phyloP scores from a whole-genome alignment of 2,797 vertebrate genomes.

The Lepus oiostolus region DNA sequence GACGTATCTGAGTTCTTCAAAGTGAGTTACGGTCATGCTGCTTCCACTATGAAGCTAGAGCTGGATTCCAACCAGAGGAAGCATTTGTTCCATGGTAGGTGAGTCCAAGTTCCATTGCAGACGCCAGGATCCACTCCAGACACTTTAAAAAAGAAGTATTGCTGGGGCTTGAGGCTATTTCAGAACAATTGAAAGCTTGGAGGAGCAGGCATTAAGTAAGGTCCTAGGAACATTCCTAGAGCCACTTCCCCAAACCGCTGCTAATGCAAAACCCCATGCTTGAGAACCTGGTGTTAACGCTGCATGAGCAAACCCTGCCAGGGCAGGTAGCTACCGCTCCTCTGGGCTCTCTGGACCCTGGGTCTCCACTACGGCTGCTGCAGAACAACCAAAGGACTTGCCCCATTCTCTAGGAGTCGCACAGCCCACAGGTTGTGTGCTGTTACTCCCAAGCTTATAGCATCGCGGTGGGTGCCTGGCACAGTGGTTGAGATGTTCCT shows the following conservation, averaged over 20 bases:
- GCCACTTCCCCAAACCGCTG: background rate
- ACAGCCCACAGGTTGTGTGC: background rate
- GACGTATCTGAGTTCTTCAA: background rate
- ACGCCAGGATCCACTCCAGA: background rate
- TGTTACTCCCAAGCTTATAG: background rate
- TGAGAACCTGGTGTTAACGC: background rate
- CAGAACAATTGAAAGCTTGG: background rate
- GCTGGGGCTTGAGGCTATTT: constrained; percentile 16
- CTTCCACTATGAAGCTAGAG: background rate
- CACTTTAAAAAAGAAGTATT: background rate
- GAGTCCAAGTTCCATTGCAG: background rate
- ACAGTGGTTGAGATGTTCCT: too few relatives aligned
- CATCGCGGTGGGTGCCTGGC: too few relatives aligned
- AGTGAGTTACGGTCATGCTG: background rate
- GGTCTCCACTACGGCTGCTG: background rate
- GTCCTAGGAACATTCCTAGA: background rate
- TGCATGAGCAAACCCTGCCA: background rate
- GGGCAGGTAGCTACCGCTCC: background rate
- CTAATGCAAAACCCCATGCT: background rate
- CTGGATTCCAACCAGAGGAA: background rate
- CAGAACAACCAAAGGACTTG: background rate
- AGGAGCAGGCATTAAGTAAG: too few relatives aligned
- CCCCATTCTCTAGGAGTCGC: background rate
- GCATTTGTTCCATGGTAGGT: background rate
- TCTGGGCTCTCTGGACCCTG: background rate